A percentile compares a stretch with the other conserved stretches of the same genome.
Evolutionary conservation across 2,113 vertebrate species (phyloP).

Genomic region (Copsychus sechellarum): DNA sequence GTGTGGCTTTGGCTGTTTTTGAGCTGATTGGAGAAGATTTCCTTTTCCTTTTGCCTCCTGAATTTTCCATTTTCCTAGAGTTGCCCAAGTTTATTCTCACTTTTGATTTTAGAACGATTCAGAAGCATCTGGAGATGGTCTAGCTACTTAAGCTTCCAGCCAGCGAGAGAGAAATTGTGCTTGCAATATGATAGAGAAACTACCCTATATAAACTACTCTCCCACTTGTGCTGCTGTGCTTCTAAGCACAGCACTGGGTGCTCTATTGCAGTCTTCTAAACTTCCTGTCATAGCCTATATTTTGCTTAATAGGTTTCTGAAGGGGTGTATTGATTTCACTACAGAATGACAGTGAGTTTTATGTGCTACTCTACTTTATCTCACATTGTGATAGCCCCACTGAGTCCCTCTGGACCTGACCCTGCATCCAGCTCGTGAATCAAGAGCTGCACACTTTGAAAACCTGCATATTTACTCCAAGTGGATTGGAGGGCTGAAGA

Average conservation of each 20-base stretch:
- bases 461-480: neutral
- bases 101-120: neutral
- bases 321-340: conserved; percentile 7
- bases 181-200: neutral
- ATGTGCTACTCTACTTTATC: neutral
- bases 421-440: neutral
- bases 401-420: neutral
- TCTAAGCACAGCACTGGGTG: neutral
- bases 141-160: neutral
- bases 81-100: conserved; percentile 20
- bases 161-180: neutral
- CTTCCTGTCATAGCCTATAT: neutral
- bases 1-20: neutral
- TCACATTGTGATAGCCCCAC: neutral
- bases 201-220: neutral
- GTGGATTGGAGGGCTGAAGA: neutral
- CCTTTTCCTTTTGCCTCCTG: neutral
- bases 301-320: conserved; percentile 41
- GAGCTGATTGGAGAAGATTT: neutral
- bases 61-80: neutral
- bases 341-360: neutral
- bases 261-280: neutral
- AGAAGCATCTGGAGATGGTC: neutral
- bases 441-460: neutral
- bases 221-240: neutral